Percentiles rank a stretch among this genome's conserved stretches.
These are phyloP conservation scores for Aplidium turbinatum DNA, from an alignment of 23 tunicate species.

Conservation along the genomic window DNA sequence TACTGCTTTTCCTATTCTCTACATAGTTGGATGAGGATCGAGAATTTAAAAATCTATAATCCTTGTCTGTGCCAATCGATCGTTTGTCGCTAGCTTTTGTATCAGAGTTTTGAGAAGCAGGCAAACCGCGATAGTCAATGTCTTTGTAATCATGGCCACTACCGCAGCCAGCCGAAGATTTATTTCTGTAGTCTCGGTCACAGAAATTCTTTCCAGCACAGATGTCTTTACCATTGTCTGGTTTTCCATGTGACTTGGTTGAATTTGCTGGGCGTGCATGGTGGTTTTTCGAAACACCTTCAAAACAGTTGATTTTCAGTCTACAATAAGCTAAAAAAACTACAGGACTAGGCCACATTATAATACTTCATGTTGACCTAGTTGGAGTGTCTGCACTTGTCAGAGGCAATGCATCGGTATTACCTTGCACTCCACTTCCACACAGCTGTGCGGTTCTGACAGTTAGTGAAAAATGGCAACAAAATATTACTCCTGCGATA, in stretches of 20 bases:
- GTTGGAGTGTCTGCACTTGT: too few species aligned
- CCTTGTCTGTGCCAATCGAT: slow-evolving; percentile 49
- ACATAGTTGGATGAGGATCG: background rate
- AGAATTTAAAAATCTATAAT: slow-evolving; percentile 48
- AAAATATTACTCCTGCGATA: too few species aligned
- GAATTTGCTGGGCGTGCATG: slow-evolving; percentile 1
- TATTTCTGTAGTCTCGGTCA: slow-evolving; percentile 74
- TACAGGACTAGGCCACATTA: background rate
- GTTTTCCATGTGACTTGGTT: background rate
- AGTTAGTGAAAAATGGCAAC: too few species aligned
- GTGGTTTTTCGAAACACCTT: background rate
- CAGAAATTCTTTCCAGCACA: slow-evolving; percentile 35
- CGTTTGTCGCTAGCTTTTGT: background rate
- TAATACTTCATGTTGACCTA: background rate
- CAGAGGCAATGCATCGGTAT: too few species aligned
- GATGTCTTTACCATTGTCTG: slow-evolving; percentile 48
- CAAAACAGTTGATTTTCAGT: too few species aligned
- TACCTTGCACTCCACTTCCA: too few species aligned
- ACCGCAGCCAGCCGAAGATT: slow-evolving; percentile 6
- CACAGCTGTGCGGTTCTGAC: too few species aligned
- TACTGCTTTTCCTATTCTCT: background rate
- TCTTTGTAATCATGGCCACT: slow-evolving; percentile 82
- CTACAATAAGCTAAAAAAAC: too few species aligned
- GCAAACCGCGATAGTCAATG: slow-evolving; percentile 65
- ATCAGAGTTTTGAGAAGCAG: background rate